These are phyloP conservation scores for Knipowitschia caucasica DNA, from an alignment of 2,797 vertebrate species.

Conservation along the genomic window DNA sequence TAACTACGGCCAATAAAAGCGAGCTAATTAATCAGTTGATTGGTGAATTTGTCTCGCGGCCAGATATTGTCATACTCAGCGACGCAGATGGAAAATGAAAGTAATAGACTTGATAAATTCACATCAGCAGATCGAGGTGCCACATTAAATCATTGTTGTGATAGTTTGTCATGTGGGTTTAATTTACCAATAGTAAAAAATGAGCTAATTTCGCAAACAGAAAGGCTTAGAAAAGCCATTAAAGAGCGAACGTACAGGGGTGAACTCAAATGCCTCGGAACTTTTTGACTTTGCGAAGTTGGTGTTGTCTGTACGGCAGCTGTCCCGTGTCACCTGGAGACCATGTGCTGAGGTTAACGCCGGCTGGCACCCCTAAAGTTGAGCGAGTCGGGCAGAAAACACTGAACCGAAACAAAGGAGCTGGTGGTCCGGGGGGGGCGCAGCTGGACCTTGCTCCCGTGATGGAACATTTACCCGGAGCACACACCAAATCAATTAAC, in stretches of 20 bases:
- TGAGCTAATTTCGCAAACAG: conserved; percentile 17
- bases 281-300: conserved; percentile 40
- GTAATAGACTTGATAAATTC: conserved; percentile 9
- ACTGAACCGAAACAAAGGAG: conserved; percentile 51
- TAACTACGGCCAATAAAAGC: conserved; percentile 30
- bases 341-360: conserved; percentile 66
- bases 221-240: conserved; percentile 4
- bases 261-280: conserved; percentile 17
- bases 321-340: conserved; percentile 64
- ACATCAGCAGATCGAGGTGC: conserved; percentile 7
- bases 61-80: conserved; percentile 19
- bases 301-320: conserved; percentile 55
- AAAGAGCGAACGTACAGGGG: not conserved
- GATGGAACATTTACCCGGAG: conserved; percentile 51
- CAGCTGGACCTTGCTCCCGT: conserved; percentile 52
- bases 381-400: conserved; percentile 48
- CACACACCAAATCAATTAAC: conserved; percentile 55
- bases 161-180: conserved; percentile 6
- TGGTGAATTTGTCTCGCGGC: conserved; percentile 28
- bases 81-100: conserved; percentile 8
- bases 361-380: conserved; percentile 62
- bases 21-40: conserved; percentile 58
- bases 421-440: conserved; percentile 50
- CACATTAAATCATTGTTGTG: not conserved
- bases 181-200: conserved; percentile 3